These are phyloP conservation scores for Zosterops pallidus DNA, from an alignment of 2,113 vertebrate genomes.

Conservation along the genomic window DNA sequence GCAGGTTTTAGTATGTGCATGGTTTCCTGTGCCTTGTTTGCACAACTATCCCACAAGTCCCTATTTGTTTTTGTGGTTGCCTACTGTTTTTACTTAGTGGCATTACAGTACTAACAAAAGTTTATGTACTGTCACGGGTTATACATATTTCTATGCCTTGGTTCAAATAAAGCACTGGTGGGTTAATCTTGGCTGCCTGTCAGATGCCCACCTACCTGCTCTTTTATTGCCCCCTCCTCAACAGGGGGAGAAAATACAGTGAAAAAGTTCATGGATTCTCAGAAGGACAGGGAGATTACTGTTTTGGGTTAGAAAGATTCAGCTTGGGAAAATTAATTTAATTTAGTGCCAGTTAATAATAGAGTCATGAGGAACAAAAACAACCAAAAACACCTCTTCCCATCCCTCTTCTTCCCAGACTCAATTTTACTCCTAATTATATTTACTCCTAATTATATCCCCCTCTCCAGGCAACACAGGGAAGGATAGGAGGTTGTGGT, in stretches of 20 bases:
- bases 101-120: neutral
- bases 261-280: neutral
- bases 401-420: neutral
- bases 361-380: neutral
- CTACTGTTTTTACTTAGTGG: neutral
- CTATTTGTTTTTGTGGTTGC: neutral
- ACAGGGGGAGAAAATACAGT: neutral
- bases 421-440: neutral
- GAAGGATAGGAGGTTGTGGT: neutral
- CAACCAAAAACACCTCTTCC: neutral
- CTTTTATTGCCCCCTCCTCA: neutral
- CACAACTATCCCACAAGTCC: neutral
- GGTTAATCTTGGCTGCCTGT: neutral
- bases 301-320: neutral
- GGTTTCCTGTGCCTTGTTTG: neutral
- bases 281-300: neutral
- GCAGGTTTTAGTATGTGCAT: neutral
- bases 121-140: neutral
- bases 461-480: fast-evolving
- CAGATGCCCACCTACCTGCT: neutral
- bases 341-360: neutral
- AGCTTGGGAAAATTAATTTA: neutral
- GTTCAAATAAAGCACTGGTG: neutral
- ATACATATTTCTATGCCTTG: neutral
- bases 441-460: neutral